Conservation (phyloP, 2,113 vertebrate genomes). For the Todiramphus chloris region DNA sequence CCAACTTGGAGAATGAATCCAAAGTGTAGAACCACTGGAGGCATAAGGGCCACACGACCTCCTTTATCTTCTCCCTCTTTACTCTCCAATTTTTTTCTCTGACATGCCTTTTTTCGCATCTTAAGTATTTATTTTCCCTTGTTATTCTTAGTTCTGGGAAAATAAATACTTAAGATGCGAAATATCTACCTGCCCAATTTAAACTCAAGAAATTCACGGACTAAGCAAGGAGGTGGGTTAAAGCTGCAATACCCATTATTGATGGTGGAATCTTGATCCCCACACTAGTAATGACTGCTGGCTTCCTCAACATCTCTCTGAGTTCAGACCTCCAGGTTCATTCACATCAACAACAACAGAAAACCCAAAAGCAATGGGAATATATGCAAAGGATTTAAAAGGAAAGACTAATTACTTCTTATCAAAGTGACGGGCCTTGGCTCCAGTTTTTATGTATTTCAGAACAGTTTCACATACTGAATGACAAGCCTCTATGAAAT, state of each 20-base stretch:
- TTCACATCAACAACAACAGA: not conserved
- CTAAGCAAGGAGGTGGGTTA: not conserved
- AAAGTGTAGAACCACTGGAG: constrained; percentile 81
- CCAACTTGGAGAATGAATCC: constrained; percentile 93
- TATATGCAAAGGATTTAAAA: not conserved
- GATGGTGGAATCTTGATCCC: not conserved
- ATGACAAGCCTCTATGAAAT: not conserved
- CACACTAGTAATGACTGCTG: not conserved
- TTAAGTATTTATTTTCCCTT: too few species aligned
- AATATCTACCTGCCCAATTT: constrained; percentile 63
- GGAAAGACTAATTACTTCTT: not conserved
- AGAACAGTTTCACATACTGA: not conserved
- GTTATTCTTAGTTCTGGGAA: not conserved
- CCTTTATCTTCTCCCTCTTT: not conserved
- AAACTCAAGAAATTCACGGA: constrained; percentile 2
- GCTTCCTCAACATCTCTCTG: not conserved
- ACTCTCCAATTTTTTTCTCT: not conserved
- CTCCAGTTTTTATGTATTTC: not conserved
- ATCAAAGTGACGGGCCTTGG: not conserved
- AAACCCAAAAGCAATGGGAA: not conserved
- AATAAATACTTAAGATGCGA: constrained; percentile 35
- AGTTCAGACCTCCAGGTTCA: not conserved
- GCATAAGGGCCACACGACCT: not conserved
- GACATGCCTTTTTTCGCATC: too few species aligned
- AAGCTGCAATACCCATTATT: constrained; percentile 28